Evolutionary conservation across 2,113 vertebrate genomes (phyloP), one percentile per base, ranked within the genome.

Genomic region (Cavia aperea): DNA sequence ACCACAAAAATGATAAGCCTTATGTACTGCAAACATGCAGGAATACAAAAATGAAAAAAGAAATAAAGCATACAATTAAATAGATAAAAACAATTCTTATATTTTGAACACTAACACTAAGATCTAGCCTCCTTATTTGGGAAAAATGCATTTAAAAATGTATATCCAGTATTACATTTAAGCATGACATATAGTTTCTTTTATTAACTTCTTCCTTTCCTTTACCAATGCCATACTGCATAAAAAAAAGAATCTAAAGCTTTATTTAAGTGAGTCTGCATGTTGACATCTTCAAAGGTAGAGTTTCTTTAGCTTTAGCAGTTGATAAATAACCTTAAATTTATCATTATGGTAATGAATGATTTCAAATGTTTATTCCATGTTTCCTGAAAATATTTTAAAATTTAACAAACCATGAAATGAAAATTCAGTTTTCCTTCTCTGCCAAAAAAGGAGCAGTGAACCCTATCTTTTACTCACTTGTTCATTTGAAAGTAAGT

Each of bases 351-450:
- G 12, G 2, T 88, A 63, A 83, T 58, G 77, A 56, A 91, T 93
- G 0, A 58, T 70, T 65, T 39, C 39, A 81, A 88, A 58, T 81
- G 2, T 56, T 86, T 93, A 56, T 16, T 49, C 56, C 56, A 3
- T 84, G 24, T 86, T 79, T 4, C 2, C 36, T 51, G 49, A 60
- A 31, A 95, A 33, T 81, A 91, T 79, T 93, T 93, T 39, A 94
- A 73, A 2, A 88, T 29, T 19, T 82, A 82, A 86, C 23, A 56
- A 29, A 88, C 36, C 86, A 68, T 33, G 36, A 70, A 94, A 68
- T 78, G 66, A 75, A 2, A 46, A 82, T 83, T 70, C 46, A 79
- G 2, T 33, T 70, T 73, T 54, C 29, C 16, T 14, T 49, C 43
- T 19, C 75, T 54, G 5, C 10, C 1, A 46, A 49, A 86, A 68